phyloP scores from a whole-genome alignment of 2,888 invertebrate species.

The Mythimna albipuncta region DNA sequence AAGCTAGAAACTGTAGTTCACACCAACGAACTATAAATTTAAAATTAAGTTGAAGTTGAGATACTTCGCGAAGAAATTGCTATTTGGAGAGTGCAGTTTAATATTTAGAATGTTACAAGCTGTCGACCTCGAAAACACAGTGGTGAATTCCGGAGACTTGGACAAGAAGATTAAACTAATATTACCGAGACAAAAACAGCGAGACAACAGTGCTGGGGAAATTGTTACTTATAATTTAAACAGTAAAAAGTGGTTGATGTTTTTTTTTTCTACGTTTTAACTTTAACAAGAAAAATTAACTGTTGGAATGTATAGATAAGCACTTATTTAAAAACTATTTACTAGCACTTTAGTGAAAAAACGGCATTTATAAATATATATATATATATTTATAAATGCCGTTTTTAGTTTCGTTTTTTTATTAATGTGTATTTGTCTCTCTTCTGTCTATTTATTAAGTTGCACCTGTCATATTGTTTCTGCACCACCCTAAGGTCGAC shows the following conservation, averaged over 20 bases:
- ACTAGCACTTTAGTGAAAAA: no score
- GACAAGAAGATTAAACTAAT: conserved; percentile 53
- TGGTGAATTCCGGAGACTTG: conserved; percentile 32
- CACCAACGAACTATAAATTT: conserved; percentile 65
- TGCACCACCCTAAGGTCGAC: no score
- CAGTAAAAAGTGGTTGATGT: not conserved
- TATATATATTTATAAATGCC: no score
- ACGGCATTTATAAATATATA: no score
- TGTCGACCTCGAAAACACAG: conserved; percentile 62
- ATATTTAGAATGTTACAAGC: conserved; percentile 67
- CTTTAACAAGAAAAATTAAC: not conserved
- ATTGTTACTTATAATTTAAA: conserved; percentile 15
- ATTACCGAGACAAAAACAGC: conserved; percentile 42
- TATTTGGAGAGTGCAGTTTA: conserved; percentile 65
- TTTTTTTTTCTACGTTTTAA: not conserved
- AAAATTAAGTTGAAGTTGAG: conserved; percentile 65
- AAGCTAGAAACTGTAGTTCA: conserved; percentile 62
- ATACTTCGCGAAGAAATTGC: conserved; percentile 62
- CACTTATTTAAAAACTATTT: no score
- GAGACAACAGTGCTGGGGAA: conserved; percentile 6
- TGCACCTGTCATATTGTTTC: no score
- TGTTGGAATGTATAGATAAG: no score
- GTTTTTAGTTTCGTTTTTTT: no score
- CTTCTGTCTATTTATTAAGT: no score
- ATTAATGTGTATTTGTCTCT: no score